Base-by-base conservation (phyloP, 2,113 vertebrate genomes). In the Salvelinus sp. region DNA sequence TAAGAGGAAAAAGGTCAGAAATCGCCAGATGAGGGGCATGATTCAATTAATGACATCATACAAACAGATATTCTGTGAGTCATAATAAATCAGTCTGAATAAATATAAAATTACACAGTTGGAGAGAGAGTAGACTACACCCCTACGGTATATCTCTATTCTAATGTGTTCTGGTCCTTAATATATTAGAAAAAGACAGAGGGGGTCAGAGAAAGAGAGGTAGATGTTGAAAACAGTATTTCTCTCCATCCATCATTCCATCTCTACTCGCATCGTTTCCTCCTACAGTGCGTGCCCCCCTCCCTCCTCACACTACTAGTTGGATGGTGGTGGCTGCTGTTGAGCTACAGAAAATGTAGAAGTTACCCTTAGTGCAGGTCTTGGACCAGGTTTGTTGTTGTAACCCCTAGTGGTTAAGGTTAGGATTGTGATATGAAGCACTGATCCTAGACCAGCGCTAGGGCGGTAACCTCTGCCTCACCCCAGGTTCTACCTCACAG, bases 401-500 rank as follows among this genome's bases (percentile, higher is more conserved):
- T 54, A 14, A 54, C 69, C 76, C 16, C 70, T 70, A 77, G 70
- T 14, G 77, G 47, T 25, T 72, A 0, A 1, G 25, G 6, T 65
- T 82, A 60, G 67, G n/a, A 70, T 60, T 48, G 72, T 7, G 7
- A 33, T 30, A 16, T 54, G 14, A 48, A 33, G 28, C 20, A 2
- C 22, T 30, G 3, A 67, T 54, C 64, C 60, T 20, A 58, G 30
- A 33, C 74, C 69, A 60, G 73, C 44, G 65, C 58, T 58, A 28
- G 20, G 68, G 1, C 33, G 12, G 65, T 47, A 50, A 38, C 12
- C 70, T 4, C 6, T 62, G 58, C 47, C 13, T 20, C 18, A 25
- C 50, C 77, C 47, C 4, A 7, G 27, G 14, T 10, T 63, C 48
- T 75, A 28, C 77, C 76, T 95, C 91, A 98, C 92, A 99, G 94